Conservation (phyloP, 2,113 vertebrate genomes). For the Mastomys coucha region DNA sequence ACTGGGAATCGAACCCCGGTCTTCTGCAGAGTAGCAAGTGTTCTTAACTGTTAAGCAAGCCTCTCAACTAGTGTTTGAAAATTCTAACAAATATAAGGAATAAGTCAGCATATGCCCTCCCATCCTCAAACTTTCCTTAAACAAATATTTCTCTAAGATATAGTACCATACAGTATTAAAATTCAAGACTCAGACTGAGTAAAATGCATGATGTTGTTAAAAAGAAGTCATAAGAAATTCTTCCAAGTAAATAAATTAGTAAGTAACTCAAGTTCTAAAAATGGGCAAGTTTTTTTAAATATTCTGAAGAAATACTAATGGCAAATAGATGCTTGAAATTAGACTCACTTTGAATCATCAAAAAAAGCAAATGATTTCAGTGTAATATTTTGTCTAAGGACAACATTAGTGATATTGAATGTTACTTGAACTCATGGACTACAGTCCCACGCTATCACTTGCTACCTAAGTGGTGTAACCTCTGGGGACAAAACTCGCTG, state of each 20-base stretch:
- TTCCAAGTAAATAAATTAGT: neutral
- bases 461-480: neutral
- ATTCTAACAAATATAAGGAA: neutral
- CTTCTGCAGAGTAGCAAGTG: neutral
- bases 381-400: conserved; percentile 15
- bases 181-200: neutral
- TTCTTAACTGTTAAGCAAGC: neutral
- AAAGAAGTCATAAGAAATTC: neutral
- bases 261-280: neutral
- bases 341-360: neutral
- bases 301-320: neutral
- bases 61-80: neutral
- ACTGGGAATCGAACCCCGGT: neutral
- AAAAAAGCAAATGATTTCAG: neutral
- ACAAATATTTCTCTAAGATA: neutral
- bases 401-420: neutral
- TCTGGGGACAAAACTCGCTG: neutral
- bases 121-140: neutral
- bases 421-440: conserved; percentile 5
- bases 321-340: neutral
- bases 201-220: neutral
- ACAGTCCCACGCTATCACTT: neutral
- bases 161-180: neutral
- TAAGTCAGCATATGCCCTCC: neutral
- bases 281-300: neutral